Evolutionary conservation across 1,140 invertebrate genomes (phyloP), one percentile per base, ranked within the genome.

Genomic region (Drosophila arizonae): DNA sequence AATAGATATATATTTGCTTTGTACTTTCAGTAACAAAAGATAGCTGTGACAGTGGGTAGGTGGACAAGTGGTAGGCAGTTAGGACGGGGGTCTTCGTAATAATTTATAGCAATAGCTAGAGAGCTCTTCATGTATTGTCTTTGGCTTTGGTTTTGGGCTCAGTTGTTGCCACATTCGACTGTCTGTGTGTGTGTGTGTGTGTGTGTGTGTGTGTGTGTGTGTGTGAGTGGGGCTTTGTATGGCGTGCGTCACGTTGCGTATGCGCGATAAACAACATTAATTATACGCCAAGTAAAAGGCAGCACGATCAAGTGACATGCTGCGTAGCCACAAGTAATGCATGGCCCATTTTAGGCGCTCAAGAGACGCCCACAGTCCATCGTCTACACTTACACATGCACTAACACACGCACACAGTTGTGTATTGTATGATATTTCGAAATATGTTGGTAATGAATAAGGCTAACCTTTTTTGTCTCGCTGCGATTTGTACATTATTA

Each of bases 261-360:
- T 84, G 76, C 62, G 81, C 76, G 76, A 84, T 84, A 84, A 78
- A 71, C 62, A 78, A 76, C 61, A 84, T 85, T 72, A 77, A 85
- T 85, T 80, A 70, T 80, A 74, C 63, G 80, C 54, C 76, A 69
- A 76, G 76, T 78, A 78, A 78, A 75, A 78, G 72, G 67, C 72
- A 64, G 57, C 65, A 76, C 72, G 72, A 71, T 75, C 72, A 52
- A 75, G 63, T 75, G 68, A 77, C 76, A 77, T 51, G 66, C 63
- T 46, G 63, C 63, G 51, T 45, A 56, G 51, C 52, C 26, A 46
- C 63, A 56, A 65, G 13, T 51, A 57, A 46, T 71, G 67, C 61
- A 63, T 75, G 67, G 67, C 72, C 72, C 72, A 75, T 75, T 71
- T 71, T 52, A 60, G 70, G 66, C 45, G 72, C 67, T 74, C 62